Base-by-base conservation (phyloP, 2,888 invertebrate genomes). In the Orthosia gracilis region DNA sequence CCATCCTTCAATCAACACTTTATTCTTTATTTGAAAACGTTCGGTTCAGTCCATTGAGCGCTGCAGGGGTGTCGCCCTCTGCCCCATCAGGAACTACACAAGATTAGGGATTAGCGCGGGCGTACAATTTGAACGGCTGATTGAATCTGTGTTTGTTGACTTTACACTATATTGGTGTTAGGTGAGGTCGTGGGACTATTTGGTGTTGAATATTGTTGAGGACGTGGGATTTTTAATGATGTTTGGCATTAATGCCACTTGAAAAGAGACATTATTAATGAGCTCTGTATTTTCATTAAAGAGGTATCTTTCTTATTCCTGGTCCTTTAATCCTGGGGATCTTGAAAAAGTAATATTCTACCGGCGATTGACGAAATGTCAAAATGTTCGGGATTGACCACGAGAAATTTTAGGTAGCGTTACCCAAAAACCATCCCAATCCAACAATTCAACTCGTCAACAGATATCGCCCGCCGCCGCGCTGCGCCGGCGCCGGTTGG, bases 21-120 rank as follows among this genome's bases (percentile, higher is more conserved):
- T 75, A 76, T 85, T 21, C 11, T 61, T 85, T 21, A 5, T 61
- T 85, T 78, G 73, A 67, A 61, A 82, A 23, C 66, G 74, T 15
- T 63, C 54, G 67, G 59, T 76, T 70, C 71, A 68, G 58, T 78
- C 74, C 67, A 69, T 84, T 77, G 68, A 63, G 70, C 55, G n/a
- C 73, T 12, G 57, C 74, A 80, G 78, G 83, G 86, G 86, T 78
- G 87, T 73, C 85, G 67, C 89, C 89, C 89, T 88, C 86, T 89
- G 88, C 85, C 57, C 74, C 75, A 76, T 80, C 80, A 87, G 87
- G 89, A 89, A 88, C 86, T 84, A 86, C 85, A 77, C 76, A 68
- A 85, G 85, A 85, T 82, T 86, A 86, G 77, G 85, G 80, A 86
- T 86, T 86, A 86, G 57, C 70, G 76, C 84, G 26, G 74, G 78